phyloP scores from a whole-genome alignment of 2,888 invertebrate genomes.

The Eilema depressum region DNA sequence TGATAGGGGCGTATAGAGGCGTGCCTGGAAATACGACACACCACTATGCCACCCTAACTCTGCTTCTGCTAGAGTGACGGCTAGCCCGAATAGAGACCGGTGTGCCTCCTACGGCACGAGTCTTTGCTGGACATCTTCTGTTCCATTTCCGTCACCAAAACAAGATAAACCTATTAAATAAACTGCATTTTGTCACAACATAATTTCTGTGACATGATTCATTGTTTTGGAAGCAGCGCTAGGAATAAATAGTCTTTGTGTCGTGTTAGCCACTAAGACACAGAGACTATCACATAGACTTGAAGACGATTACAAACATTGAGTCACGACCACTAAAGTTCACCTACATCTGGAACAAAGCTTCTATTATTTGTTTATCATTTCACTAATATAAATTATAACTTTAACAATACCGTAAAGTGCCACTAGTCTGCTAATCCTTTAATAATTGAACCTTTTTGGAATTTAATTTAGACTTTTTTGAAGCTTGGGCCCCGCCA shows the following conservation, averaged over 20 bases:
- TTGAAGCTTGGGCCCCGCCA: too few species aligned
- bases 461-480: too few species aligned
- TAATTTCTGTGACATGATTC: neutral
- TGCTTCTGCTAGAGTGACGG: neutral
- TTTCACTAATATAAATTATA: neutral
- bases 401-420: neutral
- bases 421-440: neutral
- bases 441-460: too few species aligned
- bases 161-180: neutral
- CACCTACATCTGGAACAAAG: neutral
- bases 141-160: neutral
- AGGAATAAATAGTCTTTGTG: constrained; percentile 4
- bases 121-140: neutral
- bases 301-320: neutral
- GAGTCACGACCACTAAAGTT: constrained; percentile 3
- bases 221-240: neutral
- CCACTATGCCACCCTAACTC: too few species aligned
- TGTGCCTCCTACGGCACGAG: too few species aligned
- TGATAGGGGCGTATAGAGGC: too few species aligned
- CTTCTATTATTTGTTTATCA: neutral
- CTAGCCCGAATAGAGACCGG: neutral
- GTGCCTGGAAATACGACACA: too few species aligned
- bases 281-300: neutral
- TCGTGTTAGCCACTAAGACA: neutral
- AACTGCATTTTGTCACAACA: neutral